Conservation (phyloP, 2,797 vertebrate genomes). For the Dromococcyx pavoninus region DNA sequence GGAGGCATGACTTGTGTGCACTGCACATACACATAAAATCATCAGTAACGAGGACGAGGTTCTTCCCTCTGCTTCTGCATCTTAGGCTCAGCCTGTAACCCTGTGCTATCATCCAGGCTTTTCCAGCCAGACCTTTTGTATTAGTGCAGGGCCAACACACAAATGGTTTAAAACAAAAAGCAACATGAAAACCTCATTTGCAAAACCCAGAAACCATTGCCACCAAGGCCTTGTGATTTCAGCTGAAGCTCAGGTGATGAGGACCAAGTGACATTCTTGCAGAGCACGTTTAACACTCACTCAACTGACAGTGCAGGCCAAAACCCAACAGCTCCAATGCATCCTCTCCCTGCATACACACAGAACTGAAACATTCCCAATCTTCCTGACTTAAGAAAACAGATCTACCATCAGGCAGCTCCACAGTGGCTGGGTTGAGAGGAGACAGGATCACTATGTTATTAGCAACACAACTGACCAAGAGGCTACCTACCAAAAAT, state of each 20-base stretch:
- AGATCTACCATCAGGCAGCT: background rate
- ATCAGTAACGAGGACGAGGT: background rate
- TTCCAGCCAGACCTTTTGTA: background rate
- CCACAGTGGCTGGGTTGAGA: background rate
- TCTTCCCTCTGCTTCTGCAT: background rate
- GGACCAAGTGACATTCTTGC: background rate
- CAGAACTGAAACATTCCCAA: background rate
- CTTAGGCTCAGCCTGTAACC: background rate
- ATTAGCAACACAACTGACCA: background rate
- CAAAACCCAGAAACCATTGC: background rate
- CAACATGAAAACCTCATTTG: background rate
- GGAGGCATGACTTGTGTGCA: background rate
- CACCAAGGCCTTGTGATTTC: background rate
- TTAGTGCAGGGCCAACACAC: background rate
- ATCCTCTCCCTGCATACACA: rapidly evolving
- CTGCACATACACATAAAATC: background rate
- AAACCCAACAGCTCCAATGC: background rate
- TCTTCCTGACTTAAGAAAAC: background rate
- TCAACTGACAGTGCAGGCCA: background rate
- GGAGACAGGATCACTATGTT: background rate
- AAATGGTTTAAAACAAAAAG: background rate
- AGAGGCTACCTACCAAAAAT: background rate
- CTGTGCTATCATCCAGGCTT: background rate
- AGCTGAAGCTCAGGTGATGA: background rate
- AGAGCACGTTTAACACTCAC: background rate